Conservation (phyloP, 2,797 vertebrate species). For the Myiothlypis coronata region DNA sequence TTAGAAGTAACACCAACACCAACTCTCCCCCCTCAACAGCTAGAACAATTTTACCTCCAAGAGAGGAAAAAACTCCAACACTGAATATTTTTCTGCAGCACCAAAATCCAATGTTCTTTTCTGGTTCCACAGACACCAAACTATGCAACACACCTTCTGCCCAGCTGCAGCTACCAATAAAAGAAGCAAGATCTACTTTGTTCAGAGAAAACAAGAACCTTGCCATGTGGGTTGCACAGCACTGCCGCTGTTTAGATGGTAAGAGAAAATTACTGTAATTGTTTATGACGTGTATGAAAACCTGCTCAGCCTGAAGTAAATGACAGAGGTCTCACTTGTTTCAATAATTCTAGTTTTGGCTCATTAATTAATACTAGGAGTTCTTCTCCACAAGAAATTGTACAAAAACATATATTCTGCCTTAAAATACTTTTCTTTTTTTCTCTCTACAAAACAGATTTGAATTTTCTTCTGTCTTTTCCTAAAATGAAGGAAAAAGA, state of each 20-base stretch:
- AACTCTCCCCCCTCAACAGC: background rate
- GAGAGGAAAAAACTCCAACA: rapidly evolving
- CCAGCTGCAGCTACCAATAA: background rate
- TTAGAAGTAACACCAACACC: background rate
- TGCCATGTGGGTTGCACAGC: background rate
- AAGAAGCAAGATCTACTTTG: background rate
- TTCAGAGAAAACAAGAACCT: background rate
- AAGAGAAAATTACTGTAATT: conserved; percentile 29
- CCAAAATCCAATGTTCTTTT: background rate
- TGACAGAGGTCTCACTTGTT: background rate
- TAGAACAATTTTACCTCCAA: background rate
- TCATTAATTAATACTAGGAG: background rate
- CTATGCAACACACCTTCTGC: background rate
- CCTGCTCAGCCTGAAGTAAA: conserved; percentile 18
- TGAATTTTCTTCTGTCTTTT: background rate
- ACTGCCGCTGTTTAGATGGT: conserved; percentile 18
- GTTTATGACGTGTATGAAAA: conserved; percentile 8
- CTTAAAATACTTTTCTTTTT: background rate
- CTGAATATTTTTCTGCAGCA: background rate
- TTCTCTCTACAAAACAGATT: background rate
- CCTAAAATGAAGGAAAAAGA: background rate
- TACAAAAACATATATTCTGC: background rate
- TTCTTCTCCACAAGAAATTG: background rate
- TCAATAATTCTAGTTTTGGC: background rate
- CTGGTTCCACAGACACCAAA: background rate